A percentile compares a stretch with the other conserved stretches of the same genome.
Evolutionary conservation across 2,888 invertebrate species (phyloP).

Genomic region (Dryobota labecula): DNA sequence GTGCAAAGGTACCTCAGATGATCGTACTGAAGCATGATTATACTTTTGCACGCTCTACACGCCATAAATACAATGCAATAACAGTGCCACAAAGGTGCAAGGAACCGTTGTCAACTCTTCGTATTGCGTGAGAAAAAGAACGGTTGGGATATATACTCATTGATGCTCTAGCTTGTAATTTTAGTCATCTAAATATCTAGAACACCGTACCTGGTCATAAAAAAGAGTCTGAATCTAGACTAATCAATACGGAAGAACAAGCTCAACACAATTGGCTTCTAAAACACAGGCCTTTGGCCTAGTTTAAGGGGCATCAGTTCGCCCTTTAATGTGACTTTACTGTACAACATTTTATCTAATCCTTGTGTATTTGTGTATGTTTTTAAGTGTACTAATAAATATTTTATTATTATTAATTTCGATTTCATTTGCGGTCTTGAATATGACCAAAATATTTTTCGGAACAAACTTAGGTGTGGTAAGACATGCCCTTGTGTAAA

Average conservation of each 20-base stretch:
- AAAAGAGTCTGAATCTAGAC: constrained; percentile 16
- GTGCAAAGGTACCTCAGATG: neutral
- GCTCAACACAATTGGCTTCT: neutral
- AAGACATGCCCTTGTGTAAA: constrained; percentile 62
- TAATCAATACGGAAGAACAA: constrained; percentile 2
- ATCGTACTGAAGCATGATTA: neutral
- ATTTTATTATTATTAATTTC: no score
- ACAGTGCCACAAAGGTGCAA: constrained; percentile 32
- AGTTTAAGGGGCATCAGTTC: no score
- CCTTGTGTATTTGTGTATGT: no score
- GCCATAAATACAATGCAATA: constrained; percentile 20
- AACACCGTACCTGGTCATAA: neutral
- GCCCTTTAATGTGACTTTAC: no score
- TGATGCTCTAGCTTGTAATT: constrained; percentile 17
- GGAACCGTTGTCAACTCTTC: constrained; percentile 38
- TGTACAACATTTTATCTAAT: no score
- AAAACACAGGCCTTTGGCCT: no score
- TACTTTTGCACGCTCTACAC: neutral
- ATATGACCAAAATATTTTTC: constrained; percentile 1
- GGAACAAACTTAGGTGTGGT: constrained; percentile 39
- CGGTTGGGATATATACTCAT: constrained; percentile 13
- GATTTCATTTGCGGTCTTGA: constrained; percentile 30
- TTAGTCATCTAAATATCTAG: constrained; percentile 12
- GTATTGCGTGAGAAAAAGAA: constrained; percentile 50
- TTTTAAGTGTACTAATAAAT: no score